Evolutionary conservation across 2,113 vertebrate species (phyloP).

Genomic region (Baryphthengus martii): DNA sequence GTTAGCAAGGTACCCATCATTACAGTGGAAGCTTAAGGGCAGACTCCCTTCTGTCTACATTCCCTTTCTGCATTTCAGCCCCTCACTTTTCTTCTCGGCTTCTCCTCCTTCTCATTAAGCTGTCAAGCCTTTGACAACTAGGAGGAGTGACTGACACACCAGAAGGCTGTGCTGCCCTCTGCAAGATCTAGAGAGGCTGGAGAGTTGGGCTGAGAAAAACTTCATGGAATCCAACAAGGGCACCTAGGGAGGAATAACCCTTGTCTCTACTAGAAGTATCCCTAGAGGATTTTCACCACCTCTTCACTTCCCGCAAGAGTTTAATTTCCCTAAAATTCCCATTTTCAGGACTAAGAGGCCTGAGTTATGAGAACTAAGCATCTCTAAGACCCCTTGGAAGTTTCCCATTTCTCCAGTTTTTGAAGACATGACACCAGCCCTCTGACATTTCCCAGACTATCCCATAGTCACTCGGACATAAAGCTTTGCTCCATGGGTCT

Average conservation of each 20-base stretch:
- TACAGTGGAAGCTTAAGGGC: background rate
- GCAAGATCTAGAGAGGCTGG: too few species aligned
- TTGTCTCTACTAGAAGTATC: background rate
- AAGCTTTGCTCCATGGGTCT: background rate
- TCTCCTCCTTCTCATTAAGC: background rate
- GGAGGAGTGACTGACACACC: too few species aligned
- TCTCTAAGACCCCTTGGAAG: background rate
- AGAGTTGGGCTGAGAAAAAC: too few species aligned
- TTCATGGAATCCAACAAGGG: too few species aligned
- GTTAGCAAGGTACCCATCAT: fast-evolving
- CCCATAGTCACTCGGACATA: background rate
- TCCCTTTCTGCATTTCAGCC: background rate
- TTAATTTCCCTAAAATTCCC: background rate
- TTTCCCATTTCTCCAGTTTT: background rate
- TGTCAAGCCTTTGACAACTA: background rate
- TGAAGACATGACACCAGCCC: background rate
- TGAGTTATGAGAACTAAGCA: background rate
- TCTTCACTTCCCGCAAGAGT: background rate
- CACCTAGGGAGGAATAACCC: too few species aligned
- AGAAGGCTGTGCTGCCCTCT: too few species aligned
- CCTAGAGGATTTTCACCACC: background rate
- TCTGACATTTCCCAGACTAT: background rate
- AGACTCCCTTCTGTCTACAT: background rate
- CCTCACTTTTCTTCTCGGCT: background rate
- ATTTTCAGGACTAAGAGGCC: background rate